These are phyloP conservation scores for Vireo altiloquus DNA, from an alignment of 2,113 vertebrate genomes.

Conservation along the genomic window DNA sequence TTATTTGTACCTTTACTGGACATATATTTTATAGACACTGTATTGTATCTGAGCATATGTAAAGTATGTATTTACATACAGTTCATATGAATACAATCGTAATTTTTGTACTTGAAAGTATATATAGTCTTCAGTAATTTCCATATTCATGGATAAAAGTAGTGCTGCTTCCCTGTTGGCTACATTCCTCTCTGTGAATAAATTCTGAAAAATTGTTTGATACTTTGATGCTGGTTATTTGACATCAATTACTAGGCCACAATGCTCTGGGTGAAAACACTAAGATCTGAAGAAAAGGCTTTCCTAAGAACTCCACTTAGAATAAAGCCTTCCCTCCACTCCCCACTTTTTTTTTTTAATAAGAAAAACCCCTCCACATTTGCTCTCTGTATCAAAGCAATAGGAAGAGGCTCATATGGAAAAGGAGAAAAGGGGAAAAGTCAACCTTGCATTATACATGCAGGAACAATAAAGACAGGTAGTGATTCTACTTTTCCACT, in stretches of 20 bases:
- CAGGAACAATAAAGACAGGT: not conserved
- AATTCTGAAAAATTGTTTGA: not conserved
- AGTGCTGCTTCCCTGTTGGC: not conserved
- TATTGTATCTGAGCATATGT: not conserved
- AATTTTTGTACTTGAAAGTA: not conserved
- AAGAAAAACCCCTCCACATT: not conserved
- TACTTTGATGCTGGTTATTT: not conserved
- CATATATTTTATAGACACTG: not conserved
- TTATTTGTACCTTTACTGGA: not conserved
- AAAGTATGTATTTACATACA: not conserved
- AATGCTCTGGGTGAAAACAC: not conserved
- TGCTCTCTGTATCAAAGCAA: not conserved
- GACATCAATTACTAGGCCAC: not conserved
- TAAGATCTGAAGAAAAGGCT: not conserved
- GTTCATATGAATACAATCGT: not conserved
- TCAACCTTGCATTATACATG: not conserved
- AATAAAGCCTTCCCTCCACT: not conserved
- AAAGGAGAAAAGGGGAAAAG: not conserved
- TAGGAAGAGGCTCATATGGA: not conserved
- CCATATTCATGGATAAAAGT: not conserved
- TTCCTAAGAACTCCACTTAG: not conserved
- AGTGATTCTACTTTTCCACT: not conserved
- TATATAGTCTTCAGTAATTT: not conserved
- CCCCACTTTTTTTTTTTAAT: not conserved
- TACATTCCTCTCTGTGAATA: not conserved